Conservation (phyloP, 2,113 vertebrate genomes). For the Cavia porcellus region DNA sequence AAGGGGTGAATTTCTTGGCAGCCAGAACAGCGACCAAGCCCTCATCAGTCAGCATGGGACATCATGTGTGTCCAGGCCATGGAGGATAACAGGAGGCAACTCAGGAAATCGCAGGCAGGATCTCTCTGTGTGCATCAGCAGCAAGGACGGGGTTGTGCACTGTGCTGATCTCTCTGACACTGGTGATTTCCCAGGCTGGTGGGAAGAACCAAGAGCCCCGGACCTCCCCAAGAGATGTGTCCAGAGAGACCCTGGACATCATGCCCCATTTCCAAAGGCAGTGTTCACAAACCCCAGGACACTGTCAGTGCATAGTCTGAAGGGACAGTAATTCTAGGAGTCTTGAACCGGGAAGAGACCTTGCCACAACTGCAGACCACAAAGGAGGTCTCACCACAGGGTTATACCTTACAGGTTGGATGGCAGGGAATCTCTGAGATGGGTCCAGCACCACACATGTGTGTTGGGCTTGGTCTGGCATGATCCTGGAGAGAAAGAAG, state of each 20-base stretch:
- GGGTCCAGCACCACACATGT: not conserved
- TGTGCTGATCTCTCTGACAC: no score
- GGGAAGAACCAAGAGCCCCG: not conserved
- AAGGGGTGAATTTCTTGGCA: not conserved
- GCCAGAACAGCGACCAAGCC: not conserved
- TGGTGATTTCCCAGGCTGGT: not conserved
- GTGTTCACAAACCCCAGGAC: not conserved
- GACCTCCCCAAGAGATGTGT: no score
- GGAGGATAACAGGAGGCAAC: not conserved
- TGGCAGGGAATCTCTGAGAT: no score
- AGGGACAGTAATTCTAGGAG: not conserved
- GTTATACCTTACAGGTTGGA: not conserved
- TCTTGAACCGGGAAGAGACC: not conserved
- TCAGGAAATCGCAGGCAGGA: not conserved
- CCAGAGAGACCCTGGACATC: no score
- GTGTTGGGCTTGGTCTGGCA: not conserved
- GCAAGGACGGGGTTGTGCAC: not conserved
- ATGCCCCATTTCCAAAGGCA: not conserved
- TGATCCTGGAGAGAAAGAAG: not conserved
- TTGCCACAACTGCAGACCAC: no score
- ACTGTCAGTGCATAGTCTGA: rapidly evolving
- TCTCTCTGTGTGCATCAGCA: not conserved
- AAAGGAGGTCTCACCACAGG: rapidly evolving
- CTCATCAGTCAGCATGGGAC: rapidly evolving
- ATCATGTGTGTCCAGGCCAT: not conserved